A percentile compares a stretch with the other conserved stretches of the same genome.
These are phyloP conservation scores for Ophioderma brevispina DNA, from an alignment of 35 echinoderm and acorn worm species.

Conservation along the genomic window DNA sequence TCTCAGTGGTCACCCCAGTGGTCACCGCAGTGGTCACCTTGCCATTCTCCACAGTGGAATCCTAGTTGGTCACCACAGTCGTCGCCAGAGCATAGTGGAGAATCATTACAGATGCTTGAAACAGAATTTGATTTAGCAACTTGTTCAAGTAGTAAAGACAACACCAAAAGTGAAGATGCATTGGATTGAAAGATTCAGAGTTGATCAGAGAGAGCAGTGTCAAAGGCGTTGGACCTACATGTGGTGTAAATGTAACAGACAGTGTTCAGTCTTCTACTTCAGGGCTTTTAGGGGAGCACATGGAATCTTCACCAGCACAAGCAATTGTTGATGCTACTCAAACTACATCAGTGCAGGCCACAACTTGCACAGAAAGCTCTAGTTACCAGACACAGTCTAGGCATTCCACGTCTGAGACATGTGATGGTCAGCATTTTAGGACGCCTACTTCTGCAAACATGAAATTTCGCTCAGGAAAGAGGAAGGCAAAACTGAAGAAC, in stretches of 20 bases:
- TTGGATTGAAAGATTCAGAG: too few relatives aligned
- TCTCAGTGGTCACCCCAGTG: neutral
- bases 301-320: too few relatives aligned
- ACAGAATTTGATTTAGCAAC: too few relatives aligned
- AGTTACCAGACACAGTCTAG: neutral
- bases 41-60: constrained; percentile 12
- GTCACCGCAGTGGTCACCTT: constrained; percentile 27
- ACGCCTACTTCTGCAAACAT: neutral
- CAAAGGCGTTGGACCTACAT: too few relatives aligned
- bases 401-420: neutral
- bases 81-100: neutral
- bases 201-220: too few relatives aligned
- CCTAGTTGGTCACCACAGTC: neutral
- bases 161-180: too few relatives aligned
- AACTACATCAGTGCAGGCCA: neutral
- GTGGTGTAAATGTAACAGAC: too few relatives aligned
- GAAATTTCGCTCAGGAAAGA: neutral
- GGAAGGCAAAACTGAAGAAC: neutral
- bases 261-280: too few relatives aligned
- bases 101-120: too few relatives aligned
- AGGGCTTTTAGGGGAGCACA: too few relatives aligned
- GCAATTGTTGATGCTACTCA: neutral
- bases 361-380: neutral
- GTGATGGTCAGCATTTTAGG: neutral
- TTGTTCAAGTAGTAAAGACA: too few relatives aligned